Evolutionary conservation across 2,888 invertebrate genomes (phyloP), one percentile per base, ranked within the genome.

Genomic region (Parelbella ahira): DNA sequence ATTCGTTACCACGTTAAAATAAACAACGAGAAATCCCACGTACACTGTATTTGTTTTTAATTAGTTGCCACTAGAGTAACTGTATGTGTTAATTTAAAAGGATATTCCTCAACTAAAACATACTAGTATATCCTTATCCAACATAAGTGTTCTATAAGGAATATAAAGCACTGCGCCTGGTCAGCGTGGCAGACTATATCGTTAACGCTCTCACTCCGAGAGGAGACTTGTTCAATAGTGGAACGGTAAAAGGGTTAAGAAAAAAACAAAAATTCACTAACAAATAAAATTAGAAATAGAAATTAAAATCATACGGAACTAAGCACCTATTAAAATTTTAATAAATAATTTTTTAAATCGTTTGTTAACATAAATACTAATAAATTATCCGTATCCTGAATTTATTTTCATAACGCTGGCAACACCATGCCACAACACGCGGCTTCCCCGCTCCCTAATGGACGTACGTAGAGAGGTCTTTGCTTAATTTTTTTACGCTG

Each of bases 31-130:
- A 12, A 24, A 4, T n/a, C 38, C 3, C 39, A 34, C 34, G 53
- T 41, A 41, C 33, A 28, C 44, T 45, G 38, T 56, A 53, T 56
- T 56, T 54, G 56, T 48, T 56, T 56, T 56, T 54, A 56, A 56
- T 56, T 56, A 56, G 51, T 53, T 51, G 46, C 48, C 29, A 20
- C 36, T 23, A 47, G 12, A 8, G 12, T 37, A 7, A 2, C 37
- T n/a, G 18, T 4, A n/a, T 3, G 5, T 0, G 2, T n/a, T 15
- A 13, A 9, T 13, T 4, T 9, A 13, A 1, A 2, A 7, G 20
- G 20, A 32, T 11, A n/a, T 10, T 32, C 20, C 20, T 19, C 1
- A n/a, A n/a, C n/a, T 21, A 7, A 6, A 19, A 15, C 15, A 2
- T 15, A 3, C 4, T 15, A 3, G 2, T 15, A 15, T 3, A 15